Percentiles rank a stretch among this genome's conserved stretches.
Evolutionary conservation across 2,113 vertebrate genomes (phyloP).

Genomic region (Strix uralensis): DNA sequence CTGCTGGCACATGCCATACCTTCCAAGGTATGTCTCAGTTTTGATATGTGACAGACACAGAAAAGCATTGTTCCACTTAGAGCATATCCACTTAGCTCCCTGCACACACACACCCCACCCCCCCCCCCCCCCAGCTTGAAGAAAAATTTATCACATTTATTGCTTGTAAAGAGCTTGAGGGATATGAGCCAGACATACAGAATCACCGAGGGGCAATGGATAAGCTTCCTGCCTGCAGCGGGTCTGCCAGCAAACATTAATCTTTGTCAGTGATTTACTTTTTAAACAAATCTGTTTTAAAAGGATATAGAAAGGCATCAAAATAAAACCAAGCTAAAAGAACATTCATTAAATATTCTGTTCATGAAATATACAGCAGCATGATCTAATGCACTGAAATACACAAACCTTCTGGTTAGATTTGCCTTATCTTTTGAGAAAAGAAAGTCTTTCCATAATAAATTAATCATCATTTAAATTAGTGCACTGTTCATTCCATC

Average conservation of each 20-base stretch:
- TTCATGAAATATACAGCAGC: conserved; percentile 43
- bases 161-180: conserved; percentile 4
- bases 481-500: neutral
- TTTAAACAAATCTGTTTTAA: conserved; percentile 42
- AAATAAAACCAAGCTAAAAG: conserved; percentile 38
- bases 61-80: neutral
- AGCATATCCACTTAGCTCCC: neutral
- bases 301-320: conserved; percentile 13
- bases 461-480: conserved; percentile 19
- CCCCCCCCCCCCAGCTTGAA: neutral
- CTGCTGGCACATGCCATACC: neutral
- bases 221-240: neutral
- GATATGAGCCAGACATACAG: neutral
- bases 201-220: conserved; percentile 2
- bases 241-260: conserved; percentile 30
- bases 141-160: neutral
- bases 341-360: conserved; percentile 29
- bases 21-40: neutral
- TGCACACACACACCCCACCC: no score
- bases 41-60: neutral
- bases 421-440: neutral
- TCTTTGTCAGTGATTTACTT: conserved; percentile 31
- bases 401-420: conserved; percentile 9
- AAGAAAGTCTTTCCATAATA: neutral
- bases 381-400: conserved; percentile 20